Conservation (phyloP, 1,140 invertebrate genomes). For the Ceratosolen fusciceps region DNA sequence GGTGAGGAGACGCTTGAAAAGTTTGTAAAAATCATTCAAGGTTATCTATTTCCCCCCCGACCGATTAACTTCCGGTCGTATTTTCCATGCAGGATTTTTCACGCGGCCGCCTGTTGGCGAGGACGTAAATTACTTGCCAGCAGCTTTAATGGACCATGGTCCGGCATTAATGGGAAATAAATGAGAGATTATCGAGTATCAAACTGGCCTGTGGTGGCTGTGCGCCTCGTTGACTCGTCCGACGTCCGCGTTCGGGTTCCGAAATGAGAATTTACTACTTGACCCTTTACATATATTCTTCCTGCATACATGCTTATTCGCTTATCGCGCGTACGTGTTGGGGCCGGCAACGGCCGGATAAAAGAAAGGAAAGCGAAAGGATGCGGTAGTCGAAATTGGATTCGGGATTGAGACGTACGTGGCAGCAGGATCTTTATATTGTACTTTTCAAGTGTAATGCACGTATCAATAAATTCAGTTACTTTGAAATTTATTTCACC, state of each 20-base stretch:
- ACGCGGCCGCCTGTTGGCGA: neutral
- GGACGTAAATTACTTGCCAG: constrained; percentile 49
- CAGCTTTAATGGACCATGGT: constrained; percentile 50
- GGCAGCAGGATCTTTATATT: neutral
- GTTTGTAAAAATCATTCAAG: neutral
- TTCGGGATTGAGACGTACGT: neutral
- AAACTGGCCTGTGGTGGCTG: constrained; percentile 8
- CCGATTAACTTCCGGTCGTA: neutral
- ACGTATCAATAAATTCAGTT: neutral
- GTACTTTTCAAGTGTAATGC: neutral
- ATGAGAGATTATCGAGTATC: constrained; percentile 49
- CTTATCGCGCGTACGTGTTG: neutral
- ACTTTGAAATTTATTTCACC: neutral
- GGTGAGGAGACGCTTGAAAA: neutral
- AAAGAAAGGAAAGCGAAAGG: neutral
- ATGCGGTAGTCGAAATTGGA: neutral
- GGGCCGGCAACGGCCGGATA: neutral
- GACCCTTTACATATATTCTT: constrained; percentile 17
- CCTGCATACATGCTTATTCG: neutral
- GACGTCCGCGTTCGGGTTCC: neutral
- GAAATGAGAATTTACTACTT: constrained; percentile 42
- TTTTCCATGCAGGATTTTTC: neutral
- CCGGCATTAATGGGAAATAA: constrained; percentile 52
- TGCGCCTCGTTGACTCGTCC: constrained; percentile 8
- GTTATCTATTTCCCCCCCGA: neutral